Evolutionary conservation across 2,888 invertebrate genomes (phyloP).

Genomic region (Brenthis ino): DNA sequence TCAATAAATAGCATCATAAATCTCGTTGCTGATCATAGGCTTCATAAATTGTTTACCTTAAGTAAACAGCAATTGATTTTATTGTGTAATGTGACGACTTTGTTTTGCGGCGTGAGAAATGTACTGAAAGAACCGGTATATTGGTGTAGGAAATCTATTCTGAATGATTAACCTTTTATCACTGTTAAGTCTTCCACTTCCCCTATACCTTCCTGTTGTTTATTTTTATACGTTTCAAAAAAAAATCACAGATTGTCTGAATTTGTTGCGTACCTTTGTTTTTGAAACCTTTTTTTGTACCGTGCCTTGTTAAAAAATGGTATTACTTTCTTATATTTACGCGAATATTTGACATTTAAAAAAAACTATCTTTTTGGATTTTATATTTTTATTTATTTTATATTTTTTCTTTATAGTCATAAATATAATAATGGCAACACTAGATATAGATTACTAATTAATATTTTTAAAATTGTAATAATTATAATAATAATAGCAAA

Average conservation of each 20-base stretch:
- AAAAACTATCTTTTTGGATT: too few relatives aligned
- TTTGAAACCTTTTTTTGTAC: too few relatives aligned
- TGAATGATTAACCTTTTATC: slow-evolving; percentile 61
- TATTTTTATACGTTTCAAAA: not conserved
- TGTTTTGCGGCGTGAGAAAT: slow-evolving; percentile 56
- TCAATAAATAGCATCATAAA: slow-evolving; percentile 25
- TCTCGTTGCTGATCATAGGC: slow-evolving; percentile 43
- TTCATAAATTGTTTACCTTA: slow-evolving; percentile 58
- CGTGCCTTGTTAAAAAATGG: not conserved
- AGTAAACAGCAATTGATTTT: slow-evolving; percentile 60
- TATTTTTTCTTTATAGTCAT: too few relatives aligned
- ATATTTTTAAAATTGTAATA: too few relatives aligned
- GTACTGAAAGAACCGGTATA: slow-evolving; percentile 53
- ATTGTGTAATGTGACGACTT: slow-evolving; percentile 53
- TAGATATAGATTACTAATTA: too few relatives aligned
- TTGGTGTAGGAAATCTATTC: slow-evolving; percentile 59
- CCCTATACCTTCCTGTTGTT: slow-evolving; percentile 20
- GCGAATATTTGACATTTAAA: too few relatives aligned
- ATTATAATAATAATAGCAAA: too few relatives aligned
- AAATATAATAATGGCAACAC: too few relatives aligned
- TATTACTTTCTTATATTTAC: not conserved
- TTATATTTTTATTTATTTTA: too few relatives aligned
- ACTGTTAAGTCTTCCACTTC: slow-evolving; percentile 50
- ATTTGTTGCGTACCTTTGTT: not conserved
- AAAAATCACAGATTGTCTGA: not conserved